A percentile compares a stretch with the other conserved stretches of the same genome.
Conservation (phyloP, 2,888 invertebrate species). For the Phrixothrix hirtus region DNA sequence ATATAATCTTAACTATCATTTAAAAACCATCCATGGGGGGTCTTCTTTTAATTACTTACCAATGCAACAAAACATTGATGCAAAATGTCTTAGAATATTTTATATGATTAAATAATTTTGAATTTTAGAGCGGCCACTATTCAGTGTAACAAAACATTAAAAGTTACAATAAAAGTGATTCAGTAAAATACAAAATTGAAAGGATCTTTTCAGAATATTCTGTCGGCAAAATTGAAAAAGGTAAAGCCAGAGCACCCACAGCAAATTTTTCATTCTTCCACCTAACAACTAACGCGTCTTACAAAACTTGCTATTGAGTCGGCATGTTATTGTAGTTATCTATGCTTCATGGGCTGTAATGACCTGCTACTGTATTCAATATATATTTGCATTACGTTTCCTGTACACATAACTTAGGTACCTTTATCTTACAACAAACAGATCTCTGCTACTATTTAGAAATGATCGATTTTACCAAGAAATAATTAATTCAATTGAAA, state of each 20-base stretch:
- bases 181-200: slow-evolving; percentile 15
- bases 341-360: slow-evolving; percentile 48
- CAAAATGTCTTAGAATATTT: slow-evolving; percentile 12
- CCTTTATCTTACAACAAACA: no score
- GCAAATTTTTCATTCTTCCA: slow-evolving; percentile 29
- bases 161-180: not conserved
- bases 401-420: no score
- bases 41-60: slow-evolving; percentile 36
- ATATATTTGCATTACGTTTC: no score
- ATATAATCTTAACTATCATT: slow-evolving; percentile 32
- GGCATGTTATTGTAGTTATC: slow-evolving; percentile 45
- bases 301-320: slow-evolving; percentile 45
- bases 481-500: no score
- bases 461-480: no score
- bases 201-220: slow-evolving; percentile 10
- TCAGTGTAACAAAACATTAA: no score
- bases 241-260: slow-evolving; percentile 28
- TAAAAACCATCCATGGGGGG: slow-evolving; percentile 35
- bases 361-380: slow-evolving; percentile 41
- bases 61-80: slow-evolving; percentile 20
- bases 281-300: slow-evolving; percentile 40
- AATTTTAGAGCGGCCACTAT: not conserved
- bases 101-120: not conserved
- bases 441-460: no score
- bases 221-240: slow-evolving; percentile 28